Evolutionary conservation across 1,140 invertebrate genomes (phyloP).

Genomic region (Caenorhabditis latens): DNA sequence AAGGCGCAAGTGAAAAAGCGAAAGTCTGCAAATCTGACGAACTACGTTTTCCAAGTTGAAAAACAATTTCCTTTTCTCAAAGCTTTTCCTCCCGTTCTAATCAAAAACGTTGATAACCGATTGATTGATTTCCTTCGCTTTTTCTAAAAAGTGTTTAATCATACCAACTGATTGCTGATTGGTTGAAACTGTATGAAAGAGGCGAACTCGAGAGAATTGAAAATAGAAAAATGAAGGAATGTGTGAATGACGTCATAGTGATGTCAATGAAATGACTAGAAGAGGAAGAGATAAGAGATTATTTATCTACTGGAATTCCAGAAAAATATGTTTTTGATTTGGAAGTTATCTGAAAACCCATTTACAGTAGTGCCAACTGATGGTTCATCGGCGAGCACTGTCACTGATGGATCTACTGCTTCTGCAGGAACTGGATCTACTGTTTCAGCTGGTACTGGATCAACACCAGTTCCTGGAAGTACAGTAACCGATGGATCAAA

Average conservation of each 20-base stretch:
- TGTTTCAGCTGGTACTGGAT: neutral
- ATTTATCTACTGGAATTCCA: neutral
- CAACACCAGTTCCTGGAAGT: neutral
- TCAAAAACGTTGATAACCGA: neutral
- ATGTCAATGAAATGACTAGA: slow-evolving; percentile 38
- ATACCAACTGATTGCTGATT: neutral
- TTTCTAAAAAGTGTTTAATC: neutral
- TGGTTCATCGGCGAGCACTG: neutral
- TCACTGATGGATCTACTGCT: neutral
- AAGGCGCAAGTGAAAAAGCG: too few relatives aligned
- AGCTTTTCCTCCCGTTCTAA: too few relatives aligned
- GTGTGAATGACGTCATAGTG: slow-evolving; percentile 18
- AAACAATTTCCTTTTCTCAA: too few relatives aligned
- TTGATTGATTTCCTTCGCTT: neutral
- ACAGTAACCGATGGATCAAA: neutral
- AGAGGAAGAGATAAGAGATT: neutral
- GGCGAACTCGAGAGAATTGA: neutral
- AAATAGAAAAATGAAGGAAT: slow-evolving; percentile 21
- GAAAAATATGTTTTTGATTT: too few relatives aligned
- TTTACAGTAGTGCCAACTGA: neutral
- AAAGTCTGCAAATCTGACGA: too few relatives aligned
- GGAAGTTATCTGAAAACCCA: neutral
- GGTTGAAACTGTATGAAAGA: slow-evolving; percentile 16
- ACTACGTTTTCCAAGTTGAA: too few relatives aligned
- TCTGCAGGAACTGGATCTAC: neutral